These are phyloP conservation scores for Hylomyscus alleni DNA, from an alignment of 2,797 vertebrate genomes.

Conservation along the genomic window DNA sequence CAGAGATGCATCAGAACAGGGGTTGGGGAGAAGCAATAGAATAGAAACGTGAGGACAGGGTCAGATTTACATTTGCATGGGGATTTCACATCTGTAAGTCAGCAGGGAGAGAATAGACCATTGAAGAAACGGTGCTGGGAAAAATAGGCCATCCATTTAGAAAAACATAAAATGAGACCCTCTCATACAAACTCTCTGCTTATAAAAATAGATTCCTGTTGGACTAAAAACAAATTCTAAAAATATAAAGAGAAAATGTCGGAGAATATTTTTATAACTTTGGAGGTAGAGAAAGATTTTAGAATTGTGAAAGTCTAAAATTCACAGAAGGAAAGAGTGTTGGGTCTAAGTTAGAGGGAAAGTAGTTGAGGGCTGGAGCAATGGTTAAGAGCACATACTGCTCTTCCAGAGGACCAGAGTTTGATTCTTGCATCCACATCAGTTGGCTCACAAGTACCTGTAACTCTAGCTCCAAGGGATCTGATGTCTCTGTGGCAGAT, in stretches of 20 bases:
- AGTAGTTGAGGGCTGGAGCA: not conserved
- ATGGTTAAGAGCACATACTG: not conserved
- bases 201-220: constrained; percentile 76
- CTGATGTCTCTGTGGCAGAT: not conserved
- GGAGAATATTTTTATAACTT: constrained; percentile 71
- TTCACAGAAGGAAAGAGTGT: constrained; percentile 44
- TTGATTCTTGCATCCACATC: not conserved
- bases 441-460: not conserved
- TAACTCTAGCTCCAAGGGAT: not conserved
- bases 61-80: constrained; percentile 32
- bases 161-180: constrained; percentile 59
- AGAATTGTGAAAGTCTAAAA: constrained; percentile 54
- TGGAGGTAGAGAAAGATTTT: constrained; percentile 54
- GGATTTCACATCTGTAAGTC: constrained; percentile 51
- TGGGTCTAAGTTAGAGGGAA: constrained; percentile 58
- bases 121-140: constrained; percentile 51
- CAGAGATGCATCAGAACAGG: not conserved
- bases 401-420: not conserved
- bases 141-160: constrained; percentile 70
- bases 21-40: not conserved
- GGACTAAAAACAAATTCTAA: constrained; percentile 78
- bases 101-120: constrained; percentile 49
- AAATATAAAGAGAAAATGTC: constrained; percentile 73
- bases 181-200: constrained; percentile 60
- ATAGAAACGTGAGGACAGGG: constrained; percentile 33